Percentiles rank a stretch among this genome's conserved stretches.
These are phyloP conservation scores for Popillia japonica DNA, from an alignment of 1,140 invertebrate genomes.

Conservation along the genomic window DNA sequence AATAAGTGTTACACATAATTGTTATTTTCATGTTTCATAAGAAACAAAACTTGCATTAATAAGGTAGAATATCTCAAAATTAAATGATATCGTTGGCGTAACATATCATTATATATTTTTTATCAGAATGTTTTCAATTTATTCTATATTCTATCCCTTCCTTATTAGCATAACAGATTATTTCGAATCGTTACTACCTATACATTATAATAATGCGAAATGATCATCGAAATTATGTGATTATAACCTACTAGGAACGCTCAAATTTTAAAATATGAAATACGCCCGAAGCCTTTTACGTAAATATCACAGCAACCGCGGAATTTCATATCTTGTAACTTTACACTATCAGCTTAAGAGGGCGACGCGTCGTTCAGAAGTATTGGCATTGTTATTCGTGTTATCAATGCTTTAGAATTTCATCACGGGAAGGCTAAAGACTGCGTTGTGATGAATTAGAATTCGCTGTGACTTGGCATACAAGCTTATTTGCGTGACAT, in stretches of 20 bases:
- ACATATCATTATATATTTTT: too few relatives aligned
- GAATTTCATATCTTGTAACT: constrained; percentile 2
- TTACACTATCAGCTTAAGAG: neutral
- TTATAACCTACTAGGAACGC: neutral
- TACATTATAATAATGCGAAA: neutral
- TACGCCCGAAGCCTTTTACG: neutral
- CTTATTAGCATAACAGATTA: too few relatives aligned
- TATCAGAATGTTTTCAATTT: too few relatives aligned
- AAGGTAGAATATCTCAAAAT: too few relatives aligned
- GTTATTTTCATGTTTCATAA: too few relatives aligned
- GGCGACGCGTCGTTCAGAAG: neutral
- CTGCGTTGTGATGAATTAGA: neutral
- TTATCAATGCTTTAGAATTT: constrained; percentile 11
- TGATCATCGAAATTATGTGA: neutral
- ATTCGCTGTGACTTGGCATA: neutral
- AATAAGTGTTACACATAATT: too few relatives aligned
- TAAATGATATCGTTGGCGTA: too few relatives aligned
- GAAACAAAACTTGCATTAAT: too few relatives aligned
- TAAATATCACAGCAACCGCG: neutral
- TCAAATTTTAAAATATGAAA: neutral
- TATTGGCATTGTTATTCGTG: constrained; percentile 13
- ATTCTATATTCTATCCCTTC: too few relatives aligned
- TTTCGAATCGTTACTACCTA: neutral
- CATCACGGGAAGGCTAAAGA: neutral
- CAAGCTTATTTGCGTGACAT: neutral